Evolutionary conservation across 2,797 vertebrate genomes (phyloP).

Genomic region (Siniperca obscura): DNA sequence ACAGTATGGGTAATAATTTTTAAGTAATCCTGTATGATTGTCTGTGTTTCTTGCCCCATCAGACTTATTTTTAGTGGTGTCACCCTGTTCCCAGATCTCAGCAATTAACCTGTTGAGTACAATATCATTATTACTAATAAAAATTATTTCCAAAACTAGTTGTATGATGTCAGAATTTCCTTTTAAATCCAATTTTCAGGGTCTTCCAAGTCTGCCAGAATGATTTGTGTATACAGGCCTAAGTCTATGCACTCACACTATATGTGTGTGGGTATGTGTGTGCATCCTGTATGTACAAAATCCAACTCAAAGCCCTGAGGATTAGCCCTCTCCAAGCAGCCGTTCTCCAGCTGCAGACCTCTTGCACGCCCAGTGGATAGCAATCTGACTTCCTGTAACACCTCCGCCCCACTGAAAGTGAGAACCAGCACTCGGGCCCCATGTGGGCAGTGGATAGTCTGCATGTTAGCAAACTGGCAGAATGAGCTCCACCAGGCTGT

Average conservation of each 20-base stretch:
- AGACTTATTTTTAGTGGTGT: background rate
- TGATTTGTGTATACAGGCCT: conserved; percentile 36
- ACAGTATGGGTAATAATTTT: background rate
- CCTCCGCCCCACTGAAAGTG: conserved; percentile 71
- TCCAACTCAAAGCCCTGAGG: conserved; percentile 72
- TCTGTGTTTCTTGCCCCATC: background rate
- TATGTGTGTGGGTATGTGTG: conserved; percentile 60
- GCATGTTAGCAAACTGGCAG: conserved; percentile 66
- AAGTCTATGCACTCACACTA: conserved; percentile 22
- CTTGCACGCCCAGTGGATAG: conserved; percentile 71
- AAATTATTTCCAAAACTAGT: conserved; percentile 7
- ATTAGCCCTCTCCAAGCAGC: conserved; percentile 73
- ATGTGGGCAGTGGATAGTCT: conserved; percentile 38
- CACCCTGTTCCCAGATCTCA: background rate
- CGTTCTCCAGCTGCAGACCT: conserved; percentile 77
- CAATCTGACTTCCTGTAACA: conserved; percentile 77
- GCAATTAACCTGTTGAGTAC: background rate
- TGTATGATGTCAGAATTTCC: background rate
- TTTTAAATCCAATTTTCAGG: conserved; percentile 74
- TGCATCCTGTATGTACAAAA: conserved; percentile 59
- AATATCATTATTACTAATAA: background rate
- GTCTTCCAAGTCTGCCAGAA: conserved; percentile 12
- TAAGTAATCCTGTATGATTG: background rate
- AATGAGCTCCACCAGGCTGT: conserved; percentile 14
- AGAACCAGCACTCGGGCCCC: conserved; percentile 59